phyloP scores from a whole-genome alignment of 1,140 invertebrate species.

The Thaumatotibia leucotreta region DNA sequence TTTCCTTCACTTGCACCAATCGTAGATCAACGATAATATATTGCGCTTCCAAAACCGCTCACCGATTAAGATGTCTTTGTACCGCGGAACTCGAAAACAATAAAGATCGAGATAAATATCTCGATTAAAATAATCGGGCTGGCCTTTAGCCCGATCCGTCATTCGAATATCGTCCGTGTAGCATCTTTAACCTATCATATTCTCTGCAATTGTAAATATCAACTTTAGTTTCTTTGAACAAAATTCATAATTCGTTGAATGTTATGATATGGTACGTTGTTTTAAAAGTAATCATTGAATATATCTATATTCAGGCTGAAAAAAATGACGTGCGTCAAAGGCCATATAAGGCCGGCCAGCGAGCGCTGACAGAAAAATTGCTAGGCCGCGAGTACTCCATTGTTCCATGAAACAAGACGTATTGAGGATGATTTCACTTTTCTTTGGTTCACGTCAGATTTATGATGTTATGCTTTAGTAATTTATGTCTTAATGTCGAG shows the following conservation, averaged over 20 bases:
- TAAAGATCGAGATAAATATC: constrained; percentile 46
- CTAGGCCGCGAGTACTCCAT: constrained; percentile 23
- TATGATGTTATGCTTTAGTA: constrained; percentile 18
- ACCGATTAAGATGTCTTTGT: constrained; percentile 30
- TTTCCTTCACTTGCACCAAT: constrained; percentile 26
- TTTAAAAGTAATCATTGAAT: not conserved
- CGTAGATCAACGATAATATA: constrained; percentile 7
- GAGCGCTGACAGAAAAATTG: constrained; percentile 35
- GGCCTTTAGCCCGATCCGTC: constrained; percentile 43
- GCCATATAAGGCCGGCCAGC: constrained; percentile 20
- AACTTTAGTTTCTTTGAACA: not conserved
- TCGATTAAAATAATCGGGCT: constrained; percentile 49
- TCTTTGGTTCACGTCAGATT: constrained; percentile 18
- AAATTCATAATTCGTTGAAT: not conserved
- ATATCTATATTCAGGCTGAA: constrained; percentile 27
- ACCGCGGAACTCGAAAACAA: constrained; percentile 41
- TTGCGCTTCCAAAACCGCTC: constrained; percentile 1
- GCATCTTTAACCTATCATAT: not conserved
- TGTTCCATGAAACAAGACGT: constrained; percentile 30
- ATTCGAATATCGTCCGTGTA: constrained; percentile 25
- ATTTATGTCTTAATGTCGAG: constrained; percentile 4
- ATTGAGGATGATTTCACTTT: constrained; percentile 27
- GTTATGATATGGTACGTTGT: not conserved
- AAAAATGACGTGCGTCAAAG: constrained; percentile 37
- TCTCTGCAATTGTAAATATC: not conserved